Evolutionary conservation across 1,140 invertebrate species (phyloP), one percentile per base, ranked within the genome.

Genomic region (Aphelenchoides besseyi): DNA sequence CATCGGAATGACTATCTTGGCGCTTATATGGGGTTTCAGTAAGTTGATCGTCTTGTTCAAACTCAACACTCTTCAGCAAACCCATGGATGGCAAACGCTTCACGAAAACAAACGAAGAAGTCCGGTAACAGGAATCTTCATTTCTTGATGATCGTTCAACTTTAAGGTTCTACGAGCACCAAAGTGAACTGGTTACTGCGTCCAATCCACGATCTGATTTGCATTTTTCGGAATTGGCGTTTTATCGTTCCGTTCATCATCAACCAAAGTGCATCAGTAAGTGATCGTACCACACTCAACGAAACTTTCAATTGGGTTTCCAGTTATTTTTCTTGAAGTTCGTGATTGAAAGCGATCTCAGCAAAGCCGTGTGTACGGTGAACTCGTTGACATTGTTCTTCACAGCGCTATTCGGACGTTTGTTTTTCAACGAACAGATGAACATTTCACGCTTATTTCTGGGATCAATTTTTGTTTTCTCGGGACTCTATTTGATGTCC

Each of bases 221-320:
- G 36, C 1, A 12, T 36, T 53, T 32, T 66, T 8, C 16, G 30
- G 18, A 66, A 66, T 33, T 66, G 63, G 63, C 16, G 63, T 16
- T 66, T 66, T 30, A 23, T 35, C 30, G 16, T 66, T 12, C 63
- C 63, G 30, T 66, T 66, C 63, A 12, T 32, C 12, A 36, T 66
- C 32, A 66, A 66, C 36, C 63, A 66, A 53, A 36, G 32, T 53
- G 63, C 63, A n/a, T 66, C 63, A 12, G 63, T 66, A n/a, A 29
- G 63, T 66, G n/a, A 12, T 37, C 12, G 12, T 3, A 59, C 5
- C 23, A 8, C 55, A 59, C 5, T 59, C 23, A 28, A 29, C 5
- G 16, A 5, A 59, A 29, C 28, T 33, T 18, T 2, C 2, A 30
- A n/a, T 53, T 30, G n/a, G n/a, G 16, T 30, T 29, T 66, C 30